Evolutionary conservation across 2,797 vertebrate genomes (phyloP).

Genomic region (Muscicapa comitata): DNA sequence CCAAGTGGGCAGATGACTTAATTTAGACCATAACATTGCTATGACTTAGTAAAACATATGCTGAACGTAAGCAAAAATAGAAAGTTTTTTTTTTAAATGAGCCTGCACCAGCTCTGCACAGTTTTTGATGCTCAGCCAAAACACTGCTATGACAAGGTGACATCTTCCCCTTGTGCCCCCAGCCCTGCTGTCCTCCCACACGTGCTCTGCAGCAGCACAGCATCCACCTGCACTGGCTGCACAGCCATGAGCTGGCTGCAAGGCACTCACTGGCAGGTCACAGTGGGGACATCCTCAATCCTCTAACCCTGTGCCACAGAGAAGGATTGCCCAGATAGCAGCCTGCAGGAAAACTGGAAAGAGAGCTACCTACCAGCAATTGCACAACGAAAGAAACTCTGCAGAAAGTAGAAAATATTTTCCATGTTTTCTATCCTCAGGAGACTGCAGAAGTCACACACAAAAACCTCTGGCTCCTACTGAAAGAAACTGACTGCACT

Average conservation of each 20-base stretch:
- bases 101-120: neutral
- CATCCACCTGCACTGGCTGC: accelerated
- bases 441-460: neutral
- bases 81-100: neutral
- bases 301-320: neutral
- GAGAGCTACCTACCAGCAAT: neutral
- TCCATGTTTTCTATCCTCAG: neutral
- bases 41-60: neutral
- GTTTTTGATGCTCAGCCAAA: neutral
- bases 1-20: neutral
- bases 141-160: neutral
- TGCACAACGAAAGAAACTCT: neutral
- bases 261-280: neutral
- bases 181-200: neutral
- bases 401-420: neutral
- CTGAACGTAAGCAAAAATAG: neutral
- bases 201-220: accelerated
- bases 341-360: neutral
- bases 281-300: neutral
- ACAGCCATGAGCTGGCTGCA: neutral
- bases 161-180: neutral
- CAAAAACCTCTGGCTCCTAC: neutral
- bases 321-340: neutral
- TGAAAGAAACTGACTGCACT: neutral
- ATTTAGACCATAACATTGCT: neutral